A percentile compares a stretch with the other conserved stretches of the same genome.
Evolutionary conservation across 2,888 invertebrate genomes (phyloP).

Genomic region (Julus scanicus): DNA sequence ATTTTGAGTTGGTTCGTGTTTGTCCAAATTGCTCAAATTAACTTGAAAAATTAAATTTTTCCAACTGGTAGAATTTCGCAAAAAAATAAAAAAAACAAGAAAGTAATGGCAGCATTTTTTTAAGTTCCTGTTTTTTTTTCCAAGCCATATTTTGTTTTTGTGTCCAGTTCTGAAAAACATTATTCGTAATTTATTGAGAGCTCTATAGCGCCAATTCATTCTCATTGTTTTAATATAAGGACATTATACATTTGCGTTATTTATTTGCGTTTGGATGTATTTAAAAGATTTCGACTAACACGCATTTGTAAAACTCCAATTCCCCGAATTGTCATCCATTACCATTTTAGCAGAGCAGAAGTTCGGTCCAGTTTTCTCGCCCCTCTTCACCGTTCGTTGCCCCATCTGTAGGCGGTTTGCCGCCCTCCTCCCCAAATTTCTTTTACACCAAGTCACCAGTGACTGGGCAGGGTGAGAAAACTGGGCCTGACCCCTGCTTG

Average conservation of each 20-base stretch:
- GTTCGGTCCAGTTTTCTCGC: constrained; percentile 33
- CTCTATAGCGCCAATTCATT: constrained; percentile 33
- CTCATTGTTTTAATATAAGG: constrained; percentile 26
- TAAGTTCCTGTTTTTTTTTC: constrained; percentile 28
- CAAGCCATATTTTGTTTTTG: neutral
- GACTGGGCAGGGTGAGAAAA: constrained; percentile 26
- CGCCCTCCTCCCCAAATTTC: neutral
- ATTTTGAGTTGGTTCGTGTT: neutral
- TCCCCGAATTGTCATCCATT: constrained; percentile 33
- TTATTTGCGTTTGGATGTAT: constrained; percentile 33
- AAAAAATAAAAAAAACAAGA: neutral
- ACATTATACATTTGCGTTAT: constrained; percentile 8
- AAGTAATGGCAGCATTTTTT: neutral
- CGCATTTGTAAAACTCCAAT: constrained; percentile 10
- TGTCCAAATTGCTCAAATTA: neutral
- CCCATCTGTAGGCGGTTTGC: constrained; percentile 33
- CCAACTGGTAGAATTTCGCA: neutral
- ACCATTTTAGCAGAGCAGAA: neutral
- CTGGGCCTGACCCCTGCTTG: constrained; percentile 25
- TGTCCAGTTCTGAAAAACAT: neutral
- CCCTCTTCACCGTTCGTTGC: constrained; percentile 20
- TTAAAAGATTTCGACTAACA: constrained; percentile 28
- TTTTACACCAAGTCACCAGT: neutral
- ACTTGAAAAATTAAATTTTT: too few species aligned
- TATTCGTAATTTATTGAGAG: constrained; percentile 33